These are phyloP conservation scores for Stictonetta naevosa DNA, from an alignment of 2,113 vertebrate genomes.

Conservation along the genomic window DNA sequence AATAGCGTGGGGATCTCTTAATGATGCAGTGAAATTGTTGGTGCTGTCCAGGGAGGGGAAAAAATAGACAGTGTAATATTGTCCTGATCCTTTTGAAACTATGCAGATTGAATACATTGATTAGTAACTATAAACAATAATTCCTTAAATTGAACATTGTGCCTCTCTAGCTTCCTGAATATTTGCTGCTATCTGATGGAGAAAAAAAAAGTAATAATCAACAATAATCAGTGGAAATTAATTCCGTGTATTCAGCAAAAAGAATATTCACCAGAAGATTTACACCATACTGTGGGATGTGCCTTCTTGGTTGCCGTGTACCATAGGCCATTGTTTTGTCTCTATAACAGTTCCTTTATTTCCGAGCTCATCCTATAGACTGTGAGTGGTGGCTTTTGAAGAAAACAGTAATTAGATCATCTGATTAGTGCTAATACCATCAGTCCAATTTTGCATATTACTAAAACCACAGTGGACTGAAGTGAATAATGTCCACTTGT, in stretches of 20 bases:
- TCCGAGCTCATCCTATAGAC: neutral
- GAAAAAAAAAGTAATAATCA: neutral
- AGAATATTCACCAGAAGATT: neutral
- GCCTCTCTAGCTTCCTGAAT: neutral
- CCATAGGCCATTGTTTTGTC: neutral
- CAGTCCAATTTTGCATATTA: neutral
- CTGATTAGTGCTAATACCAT: neutral
- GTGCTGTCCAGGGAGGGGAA: neutral
- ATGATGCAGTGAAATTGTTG: neutral
- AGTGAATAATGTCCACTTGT: neutral
- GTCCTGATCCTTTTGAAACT: neutral
- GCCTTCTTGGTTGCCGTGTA: neutral
- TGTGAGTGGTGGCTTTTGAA: neutral
- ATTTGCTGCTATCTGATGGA: neutral
- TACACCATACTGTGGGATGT: rapidly evolving
- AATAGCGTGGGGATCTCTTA: neutral
- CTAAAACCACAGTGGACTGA: neutral
- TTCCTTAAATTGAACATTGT: neutral
- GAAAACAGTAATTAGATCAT: neutral
- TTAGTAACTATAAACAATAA: neutral
- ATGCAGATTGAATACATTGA: neutral
- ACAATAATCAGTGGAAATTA: neutral
- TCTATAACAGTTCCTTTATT: neutral
- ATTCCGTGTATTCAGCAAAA: neutral
- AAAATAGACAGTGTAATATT: neutral